phyloP scores from a whole-genome alignment of 2,113 vertebrate genomes.

The Sylvietta virens region DNA sequence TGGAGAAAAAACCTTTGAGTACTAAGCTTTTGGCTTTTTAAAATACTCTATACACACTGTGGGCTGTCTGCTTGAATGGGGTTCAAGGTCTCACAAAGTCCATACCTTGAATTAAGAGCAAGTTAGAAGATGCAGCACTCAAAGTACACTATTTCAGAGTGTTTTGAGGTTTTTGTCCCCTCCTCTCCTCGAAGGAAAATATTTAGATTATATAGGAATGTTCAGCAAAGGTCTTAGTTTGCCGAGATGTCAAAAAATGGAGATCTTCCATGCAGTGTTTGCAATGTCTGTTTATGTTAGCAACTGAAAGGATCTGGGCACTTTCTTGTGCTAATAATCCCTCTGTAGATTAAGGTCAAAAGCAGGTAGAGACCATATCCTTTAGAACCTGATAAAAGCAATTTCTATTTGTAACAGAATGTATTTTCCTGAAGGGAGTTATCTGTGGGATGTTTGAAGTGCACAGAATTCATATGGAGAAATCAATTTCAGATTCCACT shows the following conservation, averaged over 20 bases:
- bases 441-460: neutral
- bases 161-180: neutral
- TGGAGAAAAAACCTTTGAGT: neutral
- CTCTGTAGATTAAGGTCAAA: neutral
- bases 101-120: neutral
- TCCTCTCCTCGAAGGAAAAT: neutral
- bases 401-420: neutral
- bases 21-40: neutral
- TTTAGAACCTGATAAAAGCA: neutral
- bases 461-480: neutral
- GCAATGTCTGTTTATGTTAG: neutral
- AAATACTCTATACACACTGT: neutral
- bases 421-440: neutral
- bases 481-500: neutral
- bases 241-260: neutral
- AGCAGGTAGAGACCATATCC: neutral
- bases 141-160: neutral
- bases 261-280: neutral
- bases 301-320: neutral
- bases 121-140: neutral
- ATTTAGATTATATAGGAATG: neutral
- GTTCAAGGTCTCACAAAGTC: no score
- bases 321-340: neutral
- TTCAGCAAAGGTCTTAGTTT: neutral
- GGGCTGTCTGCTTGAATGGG: rapidly evolving